Conservation (phyloP, 2,113 vertebrate species). For the Sminthopsis crassicaudata region DNA sequence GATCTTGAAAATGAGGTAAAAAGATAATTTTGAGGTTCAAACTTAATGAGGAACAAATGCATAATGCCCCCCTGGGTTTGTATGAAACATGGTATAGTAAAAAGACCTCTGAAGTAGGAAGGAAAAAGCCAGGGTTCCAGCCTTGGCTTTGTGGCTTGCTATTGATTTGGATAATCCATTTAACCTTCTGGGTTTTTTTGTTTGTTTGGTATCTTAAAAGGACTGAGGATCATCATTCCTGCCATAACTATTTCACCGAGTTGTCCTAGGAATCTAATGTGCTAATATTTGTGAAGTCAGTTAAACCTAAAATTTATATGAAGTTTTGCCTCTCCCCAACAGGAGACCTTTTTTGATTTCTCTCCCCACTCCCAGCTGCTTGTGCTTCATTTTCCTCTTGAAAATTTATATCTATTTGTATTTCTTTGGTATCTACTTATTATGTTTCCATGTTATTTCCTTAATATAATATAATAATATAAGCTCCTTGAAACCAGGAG, state of each 20-base stretch:
- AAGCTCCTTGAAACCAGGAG: not conserved
- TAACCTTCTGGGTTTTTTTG: not conserved
- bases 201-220: not conserved
- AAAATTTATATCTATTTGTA: not conserved
- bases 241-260: not conserved
- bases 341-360: not conserved
- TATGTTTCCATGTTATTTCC: not conserved
- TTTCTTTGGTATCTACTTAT: not conserved
- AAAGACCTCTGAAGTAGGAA: not conserved
- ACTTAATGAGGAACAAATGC: not conserved
- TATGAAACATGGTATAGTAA: not conserved
- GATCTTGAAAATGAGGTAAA: not conserved
- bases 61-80: not conserved
- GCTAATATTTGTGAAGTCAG: not conserved
- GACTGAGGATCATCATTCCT: not conserved
- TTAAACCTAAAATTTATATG: not conserved
- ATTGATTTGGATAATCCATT: not conserved
- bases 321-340: not conserved
- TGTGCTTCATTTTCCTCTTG: not conserved
- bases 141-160: not conserved
- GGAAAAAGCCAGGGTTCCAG: not conserved
- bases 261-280: not conserved
- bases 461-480: not conserved
- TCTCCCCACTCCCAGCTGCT: too few relatives aligned
- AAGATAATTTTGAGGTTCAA: constrained; percentile 6